Base-by-base conservation (phyloP, 2,888 invertebrate species). In the Zele albiditarsus region DNA sequence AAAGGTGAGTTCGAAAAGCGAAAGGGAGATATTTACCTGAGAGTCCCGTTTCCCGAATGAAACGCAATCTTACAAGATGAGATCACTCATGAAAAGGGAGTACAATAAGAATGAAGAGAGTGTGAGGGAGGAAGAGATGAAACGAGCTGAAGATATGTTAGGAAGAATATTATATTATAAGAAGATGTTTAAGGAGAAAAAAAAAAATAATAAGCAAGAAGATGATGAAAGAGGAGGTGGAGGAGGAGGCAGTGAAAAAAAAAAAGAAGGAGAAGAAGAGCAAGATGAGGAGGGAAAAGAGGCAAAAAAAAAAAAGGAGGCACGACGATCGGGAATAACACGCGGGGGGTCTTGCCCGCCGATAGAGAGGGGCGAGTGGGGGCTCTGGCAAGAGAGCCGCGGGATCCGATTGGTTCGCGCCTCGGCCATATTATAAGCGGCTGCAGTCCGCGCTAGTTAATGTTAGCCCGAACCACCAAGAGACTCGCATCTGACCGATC, bases 351-450 rank as follows among this genome's bases (percentile, higher is more conserved):
- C 78, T 79, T 78, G 60, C 74, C 76, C 77, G 76, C 78, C 76
- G 77, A 79, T 80, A 81, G 77, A 77, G 80, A 81, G 79, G 80
- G 81, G 71, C 73, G 74, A 78, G 80, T 78, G 76, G 82, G 82
- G 83, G 77, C 78, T 79, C 80, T 79, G 82, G 82, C 81, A 81
- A 81, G 82, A 83, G 53, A 53, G 82, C 78, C 84, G 82, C 83
- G 82, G 80, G 80, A 84, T 84, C 84, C 82, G 84, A 87, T 88
- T 88, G 89, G 89, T 83, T 84, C 84, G 85, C 85, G 87, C 83
- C 84, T 84, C 86, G 84, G 87, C 88, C 88, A 88, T 88, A 88
- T 88, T 88, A 88, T 85, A 86, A 88, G 86, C 86, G 85, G 82
- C 84, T 86, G 87, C 87, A 85, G 84, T 84, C 83, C 87, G 87